A percentile compares a stretch with the other conserved stretches of the same genome.
Conservation (phyloP, 2,888 invertebrate species). For the Pseudococcus jackbeardsleyi region DNA sequence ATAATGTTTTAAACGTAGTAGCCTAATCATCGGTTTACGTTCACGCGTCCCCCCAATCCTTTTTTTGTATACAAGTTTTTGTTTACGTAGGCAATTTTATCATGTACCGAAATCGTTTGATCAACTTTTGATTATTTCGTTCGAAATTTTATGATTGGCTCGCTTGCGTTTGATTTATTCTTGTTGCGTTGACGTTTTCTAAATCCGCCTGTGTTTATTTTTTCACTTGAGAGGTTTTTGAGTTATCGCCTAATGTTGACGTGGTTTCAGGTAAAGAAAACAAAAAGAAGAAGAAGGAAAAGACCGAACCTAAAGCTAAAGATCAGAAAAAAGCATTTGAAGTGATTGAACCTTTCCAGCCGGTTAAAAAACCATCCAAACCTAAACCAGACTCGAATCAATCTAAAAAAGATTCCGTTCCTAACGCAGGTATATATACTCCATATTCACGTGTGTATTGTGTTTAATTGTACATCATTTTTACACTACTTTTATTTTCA, state of each 20-base stretch:
- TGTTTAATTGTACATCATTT: neutral
- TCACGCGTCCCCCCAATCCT: neutral
- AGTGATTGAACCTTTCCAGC: conserved; percentile 61
- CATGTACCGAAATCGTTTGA: neutral
- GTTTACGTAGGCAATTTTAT: conserved; percentile 51
- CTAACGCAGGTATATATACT: conserved; percentile 40
- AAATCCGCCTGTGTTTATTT: neutral
- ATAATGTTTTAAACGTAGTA: conserved; percentile 49
- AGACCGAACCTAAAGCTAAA: conserved; percentile 57
- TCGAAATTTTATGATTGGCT: conserved; percentile 44
- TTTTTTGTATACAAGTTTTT: neutral
- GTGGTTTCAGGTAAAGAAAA: conserved; percentile 52
- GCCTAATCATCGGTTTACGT: neutral
- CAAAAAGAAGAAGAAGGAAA: conserved; percentile 61
- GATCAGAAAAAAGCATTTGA: conserved; percentile 61
- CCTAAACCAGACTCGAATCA: conserved; percentile 31
- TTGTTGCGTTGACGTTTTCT: neutral
- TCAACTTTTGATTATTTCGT: neutral
- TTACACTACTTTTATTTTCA: neutral
- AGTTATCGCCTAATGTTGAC: neutral
- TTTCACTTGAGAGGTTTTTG: neutral
- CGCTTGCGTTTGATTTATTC: conserved; percentile 44
- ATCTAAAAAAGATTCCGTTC: conserved; percentile 56
- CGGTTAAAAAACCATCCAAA: conserved; percentile 56
- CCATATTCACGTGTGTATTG: neutral